Percentiles rank a stretch among this genome's conserved stretches.
These are phyloP conservation scores for Pempheris klunzingeri DNA, from an alignment of 2,797 vertebrate genomes.

Conservation along the genomic window DNA sequence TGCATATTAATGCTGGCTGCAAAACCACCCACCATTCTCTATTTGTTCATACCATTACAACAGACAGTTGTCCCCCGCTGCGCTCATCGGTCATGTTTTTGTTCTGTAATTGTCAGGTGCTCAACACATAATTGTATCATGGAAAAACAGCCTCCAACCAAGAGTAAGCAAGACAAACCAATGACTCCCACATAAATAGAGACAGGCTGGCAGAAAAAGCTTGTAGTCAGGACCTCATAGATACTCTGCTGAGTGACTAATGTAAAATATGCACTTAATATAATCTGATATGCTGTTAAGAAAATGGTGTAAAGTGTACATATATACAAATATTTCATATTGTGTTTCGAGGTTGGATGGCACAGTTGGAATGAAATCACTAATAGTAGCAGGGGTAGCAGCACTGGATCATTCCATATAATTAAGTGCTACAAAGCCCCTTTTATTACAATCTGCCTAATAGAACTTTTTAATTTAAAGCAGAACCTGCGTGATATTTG, in stretches of 20 bases:
- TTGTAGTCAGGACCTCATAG: not conserved
- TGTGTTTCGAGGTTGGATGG: not conserved
- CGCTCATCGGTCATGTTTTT: constrained; percentile 72
- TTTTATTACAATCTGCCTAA: constrained; percentile 32
- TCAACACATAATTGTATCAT: constrained; percentile 76
- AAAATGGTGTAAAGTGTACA: not conserved
- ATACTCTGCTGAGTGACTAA: constrained; percentile 24
- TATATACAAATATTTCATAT: not conserved
- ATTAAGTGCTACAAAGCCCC: constrained; percentile 15
- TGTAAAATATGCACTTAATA: constrained; percentile 16
- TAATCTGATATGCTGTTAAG: constrained; percentile 33
- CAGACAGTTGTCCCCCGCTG: constrained; percentile 64
- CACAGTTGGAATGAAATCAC: constrained; percentile 18
- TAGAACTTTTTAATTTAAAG: constrained; percentile 33
- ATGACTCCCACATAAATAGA: constrained; percentile 38
- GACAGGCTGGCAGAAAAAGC: constrained; percentile 14
- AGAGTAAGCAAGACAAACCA: constrained; percentile 58
- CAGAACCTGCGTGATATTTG: constrained; percentile 57
- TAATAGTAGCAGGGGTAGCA: not conserved
- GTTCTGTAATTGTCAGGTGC: constrained; percentile 79
- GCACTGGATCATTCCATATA: constrained; percentile 8
- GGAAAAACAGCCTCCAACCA: constrained; percentile 61
- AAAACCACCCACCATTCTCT: constrained; percentile 65
- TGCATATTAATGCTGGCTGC: constrained; percentile 63
- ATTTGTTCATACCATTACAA: constrained; percentile 66